A percentile compares a stretch with the other conserved stretches of the same genome.
Conservation (phyloP, 2,113 vertebrate genomes). For the Platysternon megacephalum region DNA sequence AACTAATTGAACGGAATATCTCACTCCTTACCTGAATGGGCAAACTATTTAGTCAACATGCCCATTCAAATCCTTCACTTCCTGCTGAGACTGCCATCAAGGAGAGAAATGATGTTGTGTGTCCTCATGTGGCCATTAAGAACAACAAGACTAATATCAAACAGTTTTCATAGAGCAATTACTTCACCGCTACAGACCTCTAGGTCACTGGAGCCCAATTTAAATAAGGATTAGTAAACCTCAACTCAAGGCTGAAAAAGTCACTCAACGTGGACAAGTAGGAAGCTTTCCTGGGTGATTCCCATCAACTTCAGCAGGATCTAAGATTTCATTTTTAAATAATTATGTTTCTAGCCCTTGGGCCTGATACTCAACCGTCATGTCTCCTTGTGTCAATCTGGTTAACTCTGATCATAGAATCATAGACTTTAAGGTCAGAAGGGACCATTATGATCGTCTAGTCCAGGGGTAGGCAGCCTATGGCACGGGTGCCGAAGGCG, state of each 20-base stretch:
- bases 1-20: not conserved
- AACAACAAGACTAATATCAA: not conserved
- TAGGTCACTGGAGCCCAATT: not conserved
- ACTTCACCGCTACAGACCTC: not conserved
- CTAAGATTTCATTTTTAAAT: not conserved
- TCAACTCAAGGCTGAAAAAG: not conserved
- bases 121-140: not conserved
- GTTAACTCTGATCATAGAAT: not conserved
- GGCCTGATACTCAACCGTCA: not conserved
- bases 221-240: not conserved
- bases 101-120: not conserved
- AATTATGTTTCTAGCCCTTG: not conserved
- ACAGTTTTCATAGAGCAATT: not conserved
- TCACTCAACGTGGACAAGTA: not conserved
- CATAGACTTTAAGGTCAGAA: no score
- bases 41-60: not conserved
- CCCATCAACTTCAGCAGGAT: not conserved
- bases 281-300: not conserved
- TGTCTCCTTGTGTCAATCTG: not conserved
- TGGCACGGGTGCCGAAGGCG: no score
- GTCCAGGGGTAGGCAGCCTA: no score
- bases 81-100: not conserved
- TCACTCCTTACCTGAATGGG: not conserved
- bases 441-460: no score
- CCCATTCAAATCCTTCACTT: not conserved